Base-by-base conservation (phyloP, 2,113 vertebrate species). In the Mustela lutreola region DNA sequence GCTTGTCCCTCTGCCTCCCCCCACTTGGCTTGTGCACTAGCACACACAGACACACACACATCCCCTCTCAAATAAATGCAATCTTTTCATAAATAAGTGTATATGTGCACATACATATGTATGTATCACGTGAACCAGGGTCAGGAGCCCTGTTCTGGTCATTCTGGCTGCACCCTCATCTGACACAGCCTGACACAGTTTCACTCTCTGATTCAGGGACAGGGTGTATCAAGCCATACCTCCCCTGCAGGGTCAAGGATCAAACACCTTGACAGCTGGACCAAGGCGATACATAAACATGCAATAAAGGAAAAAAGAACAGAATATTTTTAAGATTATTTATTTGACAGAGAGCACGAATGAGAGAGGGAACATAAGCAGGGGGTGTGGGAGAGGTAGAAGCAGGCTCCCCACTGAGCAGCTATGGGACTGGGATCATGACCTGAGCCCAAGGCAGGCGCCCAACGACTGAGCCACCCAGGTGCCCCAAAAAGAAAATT, bases 191-290 rank as follows among this genome's bases (percentile, higher is more conserved):
- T 56, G 53, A 56, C 48, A 75, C 8, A 39, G 42, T 14, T 53
- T 62, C 82, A 28, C 63, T 26, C 19, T 22, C 63, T 21, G 24
- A 75, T 26, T 21, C 4, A 78, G n/a, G 60, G 56, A 58, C 0
- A 14, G 18, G n/a, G 4, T 6, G 48, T 7, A 14, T n/a, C 4
- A 1, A 63, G 42, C 42, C 39, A 12, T 0, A 8, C 16, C 26
- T 53, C 60, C 3, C 18, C 8, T 4, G 60, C 21, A 56, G 28
- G 26, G 7, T 5, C 2, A 18, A 84, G 33, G n/a, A n/a, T 65
- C 81, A 78, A 76, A 86, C 9, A 60, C 26, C 48, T 65, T 75
- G 78, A 42, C 4, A 11, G 18, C 10, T 50, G 18, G 10, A 42
- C 42, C 65, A 75, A 70, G 16, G 15, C 10, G 11, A 45, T 11